Evolutionary conservation across 2,797 vertebrate genomes (phyloP).

Genomic region (Hyperoplus immaculatus): DNA sequence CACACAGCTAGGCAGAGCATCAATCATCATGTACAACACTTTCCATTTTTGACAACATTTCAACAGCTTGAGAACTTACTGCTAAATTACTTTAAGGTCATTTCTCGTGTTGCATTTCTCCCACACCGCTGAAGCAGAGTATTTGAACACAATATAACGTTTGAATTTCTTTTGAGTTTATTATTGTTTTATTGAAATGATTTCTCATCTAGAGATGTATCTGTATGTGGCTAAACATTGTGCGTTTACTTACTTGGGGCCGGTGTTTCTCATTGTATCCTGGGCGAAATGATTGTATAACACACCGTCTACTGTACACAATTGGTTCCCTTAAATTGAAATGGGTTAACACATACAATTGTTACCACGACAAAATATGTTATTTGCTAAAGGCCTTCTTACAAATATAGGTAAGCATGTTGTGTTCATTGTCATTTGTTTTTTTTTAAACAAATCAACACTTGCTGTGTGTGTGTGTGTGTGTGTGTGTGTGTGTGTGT

Average conservation of each 20-base stretch:
- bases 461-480: too few relatives aligned
- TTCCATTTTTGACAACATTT: constrained; percentile 70
- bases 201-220: not conserved
- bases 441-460: not conserved
- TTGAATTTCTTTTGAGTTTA: not conserved
- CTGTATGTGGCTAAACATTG: not conserved
- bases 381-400: not conserved
- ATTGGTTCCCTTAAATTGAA: not conserved
- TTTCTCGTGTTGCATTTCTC: not conserved
- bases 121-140: constrained; percentile 4
- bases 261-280: not conserved
- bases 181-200: not conserved
- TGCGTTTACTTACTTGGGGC: not conserved
- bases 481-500: too few relatives aligned
- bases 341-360: not conserved
- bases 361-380: not conserved
- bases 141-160: not conserved
- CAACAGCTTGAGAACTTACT: constrained; percentile 40
- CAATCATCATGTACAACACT: constrained; percentile 59
- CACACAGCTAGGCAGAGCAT: constrained; percentile 32
- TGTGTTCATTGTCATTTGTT: not conserved
- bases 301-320: not conserved
- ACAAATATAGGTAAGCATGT: not conserved
- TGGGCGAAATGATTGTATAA: not conserved
- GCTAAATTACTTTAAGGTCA: constrained; percentile 9